A percentile compares a stretch with the other conserved stretches of the same genome.
phyloP scores from a whole-genome alignment of 2,797 vertebrate genomes.

The Lophura swinhoii region DNA sequence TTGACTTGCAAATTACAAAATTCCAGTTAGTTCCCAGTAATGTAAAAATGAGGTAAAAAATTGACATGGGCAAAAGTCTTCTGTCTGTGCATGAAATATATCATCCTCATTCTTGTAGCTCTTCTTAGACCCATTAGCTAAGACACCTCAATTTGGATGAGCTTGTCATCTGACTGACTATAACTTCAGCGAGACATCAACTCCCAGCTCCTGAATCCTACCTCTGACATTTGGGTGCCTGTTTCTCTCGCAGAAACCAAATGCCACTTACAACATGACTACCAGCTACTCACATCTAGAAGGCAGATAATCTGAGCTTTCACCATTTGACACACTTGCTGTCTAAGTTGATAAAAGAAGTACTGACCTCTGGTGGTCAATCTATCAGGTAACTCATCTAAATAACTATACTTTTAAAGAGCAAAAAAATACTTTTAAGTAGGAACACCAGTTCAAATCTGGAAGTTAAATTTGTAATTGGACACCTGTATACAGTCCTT shows the following conservation, averaged over 20 bases:
- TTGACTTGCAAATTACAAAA: neutral
- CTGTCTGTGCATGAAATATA: neutral
- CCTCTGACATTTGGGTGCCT: no score
- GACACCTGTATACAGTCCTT: neutral
- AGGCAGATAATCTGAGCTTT: neutral
- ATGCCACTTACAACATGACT: neutral
- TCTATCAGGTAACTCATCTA: neutral
- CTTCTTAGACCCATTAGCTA: neutral
- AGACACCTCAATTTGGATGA: neutral
- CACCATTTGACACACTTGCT: neutral
- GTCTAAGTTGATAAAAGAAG: neutral
- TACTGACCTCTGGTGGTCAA: neutral
- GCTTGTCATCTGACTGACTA: neutral
- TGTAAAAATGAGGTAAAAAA: neutral
- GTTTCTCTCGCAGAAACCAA: neutral
- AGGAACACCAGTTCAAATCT: neutral
- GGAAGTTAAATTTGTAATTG: neutral
- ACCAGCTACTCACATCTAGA: neutral
- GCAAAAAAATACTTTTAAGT: neutral
- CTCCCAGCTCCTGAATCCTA: neutral
- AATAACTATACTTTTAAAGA: neutral
- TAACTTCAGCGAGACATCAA: neutral
- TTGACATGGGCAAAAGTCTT: neutral
- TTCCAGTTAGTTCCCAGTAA: neutral
- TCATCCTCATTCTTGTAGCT: neutral